Evolutionary conservation across 2,113 vertebrate species (phyloP).

Genomic region (Grammomys surdaster): DNA sequence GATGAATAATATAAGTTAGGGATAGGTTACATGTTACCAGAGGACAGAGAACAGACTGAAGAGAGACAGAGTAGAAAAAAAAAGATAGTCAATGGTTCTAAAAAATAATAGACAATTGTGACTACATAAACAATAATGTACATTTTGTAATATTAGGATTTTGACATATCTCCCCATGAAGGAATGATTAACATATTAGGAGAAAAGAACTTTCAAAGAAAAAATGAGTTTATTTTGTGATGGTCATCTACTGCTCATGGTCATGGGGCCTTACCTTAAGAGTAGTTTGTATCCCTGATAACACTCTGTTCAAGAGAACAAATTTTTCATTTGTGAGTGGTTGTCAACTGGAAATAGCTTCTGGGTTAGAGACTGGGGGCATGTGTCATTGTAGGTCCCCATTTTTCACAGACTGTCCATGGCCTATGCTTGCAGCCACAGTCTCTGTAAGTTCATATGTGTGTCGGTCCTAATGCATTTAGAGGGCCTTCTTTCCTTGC

Average conservation of each 20-base stretch:
- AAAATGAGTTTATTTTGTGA: too few species aligned
- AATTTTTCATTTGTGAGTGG: background rate
- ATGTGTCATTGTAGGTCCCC: background rate
- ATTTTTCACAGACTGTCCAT: background rate
- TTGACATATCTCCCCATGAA: background rate
- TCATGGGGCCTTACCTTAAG: too few species aligned
- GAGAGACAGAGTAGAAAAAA: background rate
- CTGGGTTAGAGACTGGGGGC: background rate
- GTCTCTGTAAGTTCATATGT: background rate
- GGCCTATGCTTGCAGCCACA: background rate
- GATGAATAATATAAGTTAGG: background rate
- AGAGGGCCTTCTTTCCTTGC: background rate
- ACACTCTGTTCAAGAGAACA: background rate
- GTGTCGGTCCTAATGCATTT: background rate
- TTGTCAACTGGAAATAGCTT: too few species aligned
- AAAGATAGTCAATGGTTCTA: background rate
- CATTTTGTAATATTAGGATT: background rate
- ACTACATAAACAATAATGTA: background rate
- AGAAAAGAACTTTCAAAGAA: too few species aligned
- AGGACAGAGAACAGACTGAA: background rate
- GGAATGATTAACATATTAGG: too few species aligned
- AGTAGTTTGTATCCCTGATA: background rate
- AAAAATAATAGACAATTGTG: background rate
- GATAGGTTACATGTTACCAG: accelerated
- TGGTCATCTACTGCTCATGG: too few species aligned